These are phyloP conservation scores for Nebria ingens DNA, from an alignment of 1,140 invertebrate species.

Conservation along the genomic window DNA sequence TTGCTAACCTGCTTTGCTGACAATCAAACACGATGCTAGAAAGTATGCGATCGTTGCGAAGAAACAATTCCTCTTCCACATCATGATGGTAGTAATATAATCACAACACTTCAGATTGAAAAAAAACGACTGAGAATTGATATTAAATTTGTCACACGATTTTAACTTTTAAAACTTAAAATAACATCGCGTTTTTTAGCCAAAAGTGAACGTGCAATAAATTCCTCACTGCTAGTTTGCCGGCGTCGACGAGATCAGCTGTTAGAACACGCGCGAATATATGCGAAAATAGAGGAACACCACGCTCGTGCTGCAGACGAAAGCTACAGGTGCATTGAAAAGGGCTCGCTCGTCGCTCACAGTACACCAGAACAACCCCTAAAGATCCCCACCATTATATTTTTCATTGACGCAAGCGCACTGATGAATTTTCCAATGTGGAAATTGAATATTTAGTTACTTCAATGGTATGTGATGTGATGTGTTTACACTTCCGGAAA, in stretches of 20 bases:
- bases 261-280: not conserved
- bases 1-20: slow-evolving; percentile 1
- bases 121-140: not conserved
- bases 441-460: not conserved
- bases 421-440: not conserved
- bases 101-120: not conserved
- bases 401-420: not conserved
- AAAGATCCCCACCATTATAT: not conserved
- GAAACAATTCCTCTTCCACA: not conserved
- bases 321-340: slow-evolving; percentile 6
- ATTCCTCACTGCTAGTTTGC: not conserved
- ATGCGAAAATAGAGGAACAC: not conserved
- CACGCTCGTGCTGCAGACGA: not conserved
- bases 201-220: not conserved
- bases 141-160: not conserved
- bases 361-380: too few relatives aligned
- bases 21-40: not conserved
- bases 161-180: not conserved
- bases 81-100: not conserved
- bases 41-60: not conserved
- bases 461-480: not conserved
- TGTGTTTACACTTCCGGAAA: too few relatives aligned
- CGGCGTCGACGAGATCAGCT: not conserved
- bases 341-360: not conserved
- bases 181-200: too few relatives aligned